Base-by-base conservation (phyloP, 2,888 invertebrate species). In the Resseliella maxima region DNA sequence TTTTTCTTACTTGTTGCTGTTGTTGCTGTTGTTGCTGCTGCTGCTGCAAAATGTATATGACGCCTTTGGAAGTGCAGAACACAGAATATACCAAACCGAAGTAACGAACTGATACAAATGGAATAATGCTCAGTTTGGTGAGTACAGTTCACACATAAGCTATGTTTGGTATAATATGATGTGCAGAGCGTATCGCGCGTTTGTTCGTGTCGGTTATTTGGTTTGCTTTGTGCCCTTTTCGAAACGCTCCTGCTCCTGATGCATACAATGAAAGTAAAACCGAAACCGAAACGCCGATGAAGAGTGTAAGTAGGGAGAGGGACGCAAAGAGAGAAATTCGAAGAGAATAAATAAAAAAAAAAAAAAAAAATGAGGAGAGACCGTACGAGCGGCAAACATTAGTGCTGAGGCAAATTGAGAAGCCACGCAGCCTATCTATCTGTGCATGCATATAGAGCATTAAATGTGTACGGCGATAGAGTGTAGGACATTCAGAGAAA, bases 251-350 rank as follows among this genome's bases (percentile, higher is more conserved):
- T 72, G 72, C 72, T 72, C 72, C 72, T 72, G 72, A 31, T 72
- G 72, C 72, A 72, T 72, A 72, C 72, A 72, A 72, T 72, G 72
- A 72, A 72, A 72, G 72, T 72, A 72, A 72, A 72, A 72, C 72
- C 72, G 35, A 72, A 72, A 72, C 72, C 50, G 50, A 27, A 59
- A 59, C 27, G 59, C 6, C 27, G 12, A 35, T 15, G 2, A 31
- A 72, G 31, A 31, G 35, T 21, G 31, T 0, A 27, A 59, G 24
- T 3, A 59, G 24, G 24, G 6, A 2, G 59, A n/a, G 27, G 59
- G 5, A 59, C 59, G 27, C n/a, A n/a, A n/a, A n/a, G n/a, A n/a
- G 45, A 6, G 12, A 12, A 6, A 45, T 5, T 5, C 45, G 12
- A 27, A n/a, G 27, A 27, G 24, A 24, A 27, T 18, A 50, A 50